Conservation (phyloP, 2,888 invertebrate genomes). For the Parnassius apollo region DNA sequence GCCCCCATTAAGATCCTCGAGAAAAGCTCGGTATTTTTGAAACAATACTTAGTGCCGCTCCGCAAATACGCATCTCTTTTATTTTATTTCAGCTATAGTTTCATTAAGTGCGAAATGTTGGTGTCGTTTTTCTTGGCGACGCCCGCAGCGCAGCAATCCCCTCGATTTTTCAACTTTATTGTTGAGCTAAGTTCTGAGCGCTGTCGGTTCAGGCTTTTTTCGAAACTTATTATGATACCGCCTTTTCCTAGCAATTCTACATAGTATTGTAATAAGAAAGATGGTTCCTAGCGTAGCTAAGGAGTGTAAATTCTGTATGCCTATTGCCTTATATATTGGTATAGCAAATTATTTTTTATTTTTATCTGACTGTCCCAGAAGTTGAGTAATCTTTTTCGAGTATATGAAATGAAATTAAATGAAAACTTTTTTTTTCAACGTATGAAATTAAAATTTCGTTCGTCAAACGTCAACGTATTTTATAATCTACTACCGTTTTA, state of each 20-base stretch:
- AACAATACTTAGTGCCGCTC: conserved; percentile 63
- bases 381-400: too few relatives aligned
- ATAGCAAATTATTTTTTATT: too few relatives aligned
- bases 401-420: too few relatives aligned
- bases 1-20: conserved; percentile 53
- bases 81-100: conserved; percentile 76
- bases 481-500: too few relatives aligned
- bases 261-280: conserved; percentile 31
- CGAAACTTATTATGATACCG: conserved; percentile 55
- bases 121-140: conserved; percentile 70
- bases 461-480: too few relatives aligned
- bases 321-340: background rate
- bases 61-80: conserved; percentile 70
- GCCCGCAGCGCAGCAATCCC: conserved; percentile 64
- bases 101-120: conserved; percentile 78
- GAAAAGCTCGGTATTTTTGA: conserved; percentile 55
- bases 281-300: conserved; percentile 14
- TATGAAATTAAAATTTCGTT: too few relatives aligned
- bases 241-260: conserved; percentile 42
- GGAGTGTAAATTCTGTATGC: background rate
- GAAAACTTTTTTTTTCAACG: too few relatives aligned
- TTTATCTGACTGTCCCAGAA: too few relatives aligned
- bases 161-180: conserved; percentile 77
- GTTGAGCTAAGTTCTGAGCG: conserved; percentile 59
- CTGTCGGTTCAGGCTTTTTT: conserved; percentile 49